Conservation (phyloP, 2,888 invertebrate species). For the Eristalis arbustorum region DNA sequence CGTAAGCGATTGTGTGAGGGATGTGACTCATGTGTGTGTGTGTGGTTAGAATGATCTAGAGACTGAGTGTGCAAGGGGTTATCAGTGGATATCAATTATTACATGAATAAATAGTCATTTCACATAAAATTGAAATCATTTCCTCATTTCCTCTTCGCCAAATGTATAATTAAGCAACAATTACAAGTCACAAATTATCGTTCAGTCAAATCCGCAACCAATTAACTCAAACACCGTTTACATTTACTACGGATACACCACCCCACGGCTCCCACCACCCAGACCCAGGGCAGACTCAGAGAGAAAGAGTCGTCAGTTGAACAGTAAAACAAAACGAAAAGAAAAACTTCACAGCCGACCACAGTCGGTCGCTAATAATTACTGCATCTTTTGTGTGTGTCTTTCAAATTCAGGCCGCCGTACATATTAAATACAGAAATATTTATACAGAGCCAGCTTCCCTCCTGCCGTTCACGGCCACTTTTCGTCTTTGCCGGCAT, state of each 20-base stretch:
- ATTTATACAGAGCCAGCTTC: constrained; percentile 50
- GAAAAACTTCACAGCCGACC: background rate
- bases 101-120: background rate
- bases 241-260: background rate
- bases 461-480: background rate
- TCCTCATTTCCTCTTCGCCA: constrained; percentile 4
- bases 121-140: constrained; percentile 42
- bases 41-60: background rate
- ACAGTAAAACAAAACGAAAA: background rate
- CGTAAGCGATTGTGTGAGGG: background rate
- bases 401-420: background rate
- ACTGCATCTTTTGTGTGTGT: constrained; percentile 38
- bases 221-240: constrained; percentile 43
- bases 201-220: constrained; percentile 39
- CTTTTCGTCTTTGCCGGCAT: background rate
- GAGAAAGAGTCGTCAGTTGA: background rate
- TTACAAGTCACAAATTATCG: constrained; percentile 48
- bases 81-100: too few species aligned
- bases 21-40: background rate
- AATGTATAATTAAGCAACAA: constrained; percentile 13
- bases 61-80: too few species aligned
- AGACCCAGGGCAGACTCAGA: background rate
- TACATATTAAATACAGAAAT: constrained; percentile 4
- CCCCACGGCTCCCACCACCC: background rate
- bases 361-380: constrained; percentile 19